Conservation (phyloP, 2,113 vertebrate genomes). For the Lamprotornis superbus region DNA sequence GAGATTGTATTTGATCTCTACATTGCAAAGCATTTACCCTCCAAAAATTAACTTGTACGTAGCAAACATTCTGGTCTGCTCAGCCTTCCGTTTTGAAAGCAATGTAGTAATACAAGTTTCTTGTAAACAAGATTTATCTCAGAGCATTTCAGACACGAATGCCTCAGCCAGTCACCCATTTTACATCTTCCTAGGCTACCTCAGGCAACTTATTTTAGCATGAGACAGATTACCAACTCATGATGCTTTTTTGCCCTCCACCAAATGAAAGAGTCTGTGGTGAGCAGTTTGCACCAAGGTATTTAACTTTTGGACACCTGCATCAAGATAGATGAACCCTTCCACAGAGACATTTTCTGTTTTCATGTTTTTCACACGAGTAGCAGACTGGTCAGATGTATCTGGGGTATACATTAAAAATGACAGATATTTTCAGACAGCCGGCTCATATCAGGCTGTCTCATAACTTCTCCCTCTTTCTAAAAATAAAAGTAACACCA, state of each 20-base stretch:
- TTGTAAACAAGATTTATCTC: neutral
- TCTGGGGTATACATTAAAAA: constrained; percentile 28
- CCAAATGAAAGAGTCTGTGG: neutral
- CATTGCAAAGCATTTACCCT: neutral
- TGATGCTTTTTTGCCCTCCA: neutral
- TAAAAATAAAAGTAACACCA: constrained; percentile 57
- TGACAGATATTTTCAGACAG: constrained; percentile 44
- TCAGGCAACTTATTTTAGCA: neutral
- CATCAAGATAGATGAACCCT: neutral
- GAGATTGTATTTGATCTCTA: neutral
- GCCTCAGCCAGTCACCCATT: neutral
- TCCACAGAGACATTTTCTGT: neutral
- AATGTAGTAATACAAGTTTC: neutral
- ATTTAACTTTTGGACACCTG: neutral
- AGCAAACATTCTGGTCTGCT: neutral
- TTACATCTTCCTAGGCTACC: neutral
- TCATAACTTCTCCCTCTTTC: constrained; percentile 47
- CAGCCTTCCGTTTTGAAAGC: neutral
- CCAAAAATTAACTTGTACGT: neutral
- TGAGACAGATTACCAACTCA: neutral
- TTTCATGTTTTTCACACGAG: neutral
- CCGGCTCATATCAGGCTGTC: neutral
- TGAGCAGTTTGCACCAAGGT: neutral
- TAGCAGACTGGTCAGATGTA: constrained; percentile 17
- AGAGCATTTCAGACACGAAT: neutral